Evolutionary conservation across 2,797 vertebrate species (phyloP), one percentile per base, ranked within the genome.

Genomic region (Chelmon rostratus): DNA sequence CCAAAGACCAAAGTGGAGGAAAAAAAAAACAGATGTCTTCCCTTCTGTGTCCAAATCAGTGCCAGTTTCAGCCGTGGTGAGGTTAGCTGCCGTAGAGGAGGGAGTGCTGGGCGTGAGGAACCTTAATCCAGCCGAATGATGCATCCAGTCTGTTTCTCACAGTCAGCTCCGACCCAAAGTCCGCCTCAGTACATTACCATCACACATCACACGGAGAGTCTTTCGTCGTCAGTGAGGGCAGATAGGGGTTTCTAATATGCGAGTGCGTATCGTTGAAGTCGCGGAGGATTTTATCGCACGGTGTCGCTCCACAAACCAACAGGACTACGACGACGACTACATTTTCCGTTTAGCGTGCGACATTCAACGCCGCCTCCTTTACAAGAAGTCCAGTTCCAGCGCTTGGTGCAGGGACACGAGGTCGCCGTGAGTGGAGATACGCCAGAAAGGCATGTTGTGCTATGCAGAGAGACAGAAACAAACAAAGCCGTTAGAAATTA

Each of bases 371-470:
- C 33, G n/a, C 28, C 64, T 61, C 46, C 79, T 92, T 95, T 96
- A 99, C 94, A 99, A 96, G 93, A 99, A 99, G 95, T 99, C 98
- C 91, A 99, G 93, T 89, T 99, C 98, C 38, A 99, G 95, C 89
- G 98, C 98, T 93, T 99, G 98, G 91, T 99, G 97, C 65, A 99
- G 96, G 62, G 98, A 99, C 87, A 97, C 95, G 0, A 99, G 97
- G 92, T 99, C 98, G 11, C 98, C 97, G 0, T 99, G 98, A 35
- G 97, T 96, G 42, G 97, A 97, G 93, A 99, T 98, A 84, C 97
- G 95, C 98, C 98, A 99, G 93, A 99, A 99, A 0, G 98, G 98
- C 97, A 99, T 99, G 90, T 98, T 99, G 96, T 99, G 98, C 98
- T 99, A 78, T 73, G 73, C 9, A 76, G 10, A 81, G 1, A 72